These are phyloP conservation scores for Zalophus californianus DNA, from an alignment of 2,797 vertebrate species.

Conservation along the genomic window DNA sequence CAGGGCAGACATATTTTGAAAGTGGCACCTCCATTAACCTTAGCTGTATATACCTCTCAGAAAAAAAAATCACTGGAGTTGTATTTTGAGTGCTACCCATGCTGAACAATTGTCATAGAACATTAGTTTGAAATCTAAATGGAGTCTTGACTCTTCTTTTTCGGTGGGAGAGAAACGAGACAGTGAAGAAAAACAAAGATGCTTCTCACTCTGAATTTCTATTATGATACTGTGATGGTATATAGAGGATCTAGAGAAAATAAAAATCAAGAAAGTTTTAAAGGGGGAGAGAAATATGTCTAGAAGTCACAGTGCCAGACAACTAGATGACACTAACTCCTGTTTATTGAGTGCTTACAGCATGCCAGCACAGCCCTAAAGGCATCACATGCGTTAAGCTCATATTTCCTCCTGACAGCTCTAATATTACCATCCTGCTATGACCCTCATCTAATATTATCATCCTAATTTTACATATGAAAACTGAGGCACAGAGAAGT, in stretches of 20 bases:
- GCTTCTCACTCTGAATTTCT: conserved; percentile 13
- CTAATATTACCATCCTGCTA: not conserved
- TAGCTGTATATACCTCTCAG: conserved; percentile 13
- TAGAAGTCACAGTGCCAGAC: not conserved
- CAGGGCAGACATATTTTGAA: conserved; percentile 54
- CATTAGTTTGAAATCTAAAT: conserved; percentile 60
- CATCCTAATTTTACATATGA: not conserved
- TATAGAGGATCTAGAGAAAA: not conserved
- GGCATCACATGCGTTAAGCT: not conserved
- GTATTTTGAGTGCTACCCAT: conserved; percentile 16
- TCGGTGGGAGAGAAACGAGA: conserved; percentile 46
- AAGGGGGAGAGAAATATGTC: not conserved
- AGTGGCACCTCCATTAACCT: conserved; percentile 67
- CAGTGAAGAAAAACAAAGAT: not conserved
- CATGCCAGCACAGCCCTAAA: not conserved
- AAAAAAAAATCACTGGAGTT: not conserved
- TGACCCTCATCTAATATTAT: not conserved
- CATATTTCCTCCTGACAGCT: not conserved
- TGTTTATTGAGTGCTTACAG: not conserved
- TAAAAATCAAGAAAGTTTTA: not conserved
- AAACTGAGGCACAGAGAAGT: not conserved
- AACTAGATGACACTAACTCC: not conserved
- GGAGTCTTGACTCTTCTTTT: conserved; percentile 52
- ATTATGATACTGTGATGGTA: not conserved
- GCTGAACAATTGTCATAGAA: conserved; percentile 30